Conservation (phyloP, 2,797 vertebrate species). For the Pteropus rufus region DNA sequence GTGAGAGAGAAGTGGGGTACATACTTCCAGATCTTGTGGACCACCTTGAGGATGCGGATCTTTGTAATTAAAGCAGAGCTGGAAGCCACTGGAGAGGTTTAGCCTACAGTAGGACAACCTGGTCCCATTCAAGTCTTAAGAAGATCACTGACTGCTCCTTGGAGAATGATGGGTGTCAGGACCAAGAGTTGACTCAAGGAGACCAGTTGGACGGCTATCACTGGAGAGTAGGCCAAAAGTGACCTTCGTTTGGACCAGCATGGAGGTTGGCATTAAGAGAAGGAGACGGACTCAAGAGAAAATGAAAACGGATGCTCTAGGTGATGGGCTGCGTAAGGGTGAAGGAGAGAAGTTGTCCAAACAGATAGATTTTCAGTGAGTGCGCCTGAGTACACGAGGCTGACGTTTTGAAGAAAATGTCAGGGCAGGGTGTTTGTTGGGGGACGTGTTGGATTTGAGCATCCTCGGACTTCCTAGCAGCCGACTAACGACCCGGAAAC, state of each 20-base stretch:
- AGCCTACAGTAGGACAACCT: not conserved
- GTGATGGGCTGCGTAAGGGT: no score
- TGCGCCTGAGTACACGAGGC: not conserved
- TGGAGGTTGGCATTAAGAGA: not conserved
- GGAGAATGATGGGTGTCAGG: accelerated
- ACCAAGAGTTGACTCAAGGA: not conserved
- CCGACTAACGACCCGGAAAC: not conserved
- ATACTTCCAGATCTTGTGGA: not conserved
- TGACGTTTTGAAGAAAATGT: not conserved
- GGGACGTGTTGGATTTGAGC: not conserved
- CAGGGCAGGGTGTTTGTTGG: not conserved
- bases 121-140: not conserved
- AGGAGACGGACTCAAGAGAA: not conserved
- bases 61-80: not conserved
- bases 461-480: not conserved
- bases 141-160: not conserved
- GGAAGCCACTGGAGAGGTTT: not conserved
- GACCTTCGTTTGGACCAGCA: not conserved
- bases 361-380: not conserved
- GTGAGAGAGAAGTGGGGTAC: not conserved
- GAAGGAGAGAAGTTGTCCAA: not conserved
- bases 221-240: not conserved
- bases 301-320: not conserved
- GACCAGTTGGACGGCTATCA: accelerated
- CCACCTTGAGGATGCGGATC: not conserved